Evolutionary conservation across 2,888 invertebrate genomes (phyloP).

Genomic region (Cantharis nigra): DNA sequence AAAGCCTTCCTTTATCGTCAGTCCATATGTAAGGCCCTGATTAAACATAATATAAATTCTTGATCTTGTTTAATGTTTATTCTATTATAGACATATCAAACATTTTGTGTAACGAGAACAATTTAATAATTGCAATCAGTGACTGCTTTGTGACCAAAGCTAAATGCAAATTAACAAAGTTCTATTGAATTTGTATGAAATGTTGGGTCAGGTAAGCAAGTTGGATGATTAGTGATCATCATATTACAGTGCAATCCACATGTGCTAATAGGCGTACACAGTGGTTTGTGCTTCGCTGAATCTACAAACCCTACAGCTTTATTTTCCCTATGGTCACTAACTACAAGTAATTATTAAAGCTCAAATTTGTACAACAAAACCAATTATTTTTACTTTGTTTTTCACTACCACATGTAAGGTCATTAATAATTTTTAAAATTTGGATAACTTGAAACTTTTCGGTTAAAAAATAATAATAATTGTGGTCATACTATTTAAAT

Average conservation of each 20-base stretch:
- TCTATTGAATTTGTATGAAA: slow-evolving; percentile 35
- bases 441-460: background rate
- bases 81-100: background rate
- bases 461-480: background rate
- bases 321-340: slow-evolving; percentile 36
- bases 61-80: background rate
- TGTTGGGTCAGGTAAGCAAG: slow-evolving; percentile 45
- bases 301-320: slow-evolving; percentile 25
- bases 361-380: background rate
- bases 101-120: background rate
- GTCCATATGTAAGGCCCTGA: no score
- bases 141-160: slow-evolving; percentile 34
- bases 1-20: no score
- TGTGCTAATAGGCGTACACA: slow-evolving; percentile 46
- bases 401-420: background rate
- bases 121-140: slow-evolving; percentile 10
- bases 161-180: slow-evolving; percentile 45
- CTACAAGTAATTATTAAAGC: slow-evolving; percentile 28
- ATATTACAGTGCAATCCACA: slow-evolving; percentile 44
- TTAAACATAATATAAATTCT: background rate
- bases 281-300: slow-evolving; percentile 27
- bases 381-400: background rate
- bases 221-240: slow-evolving; percentile 44
- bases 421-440: background rate
- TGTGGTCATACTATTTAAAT: background rate